Conservation (phyloP, 2,113 vertebrate genomes). For the Meles meles region DNA sequence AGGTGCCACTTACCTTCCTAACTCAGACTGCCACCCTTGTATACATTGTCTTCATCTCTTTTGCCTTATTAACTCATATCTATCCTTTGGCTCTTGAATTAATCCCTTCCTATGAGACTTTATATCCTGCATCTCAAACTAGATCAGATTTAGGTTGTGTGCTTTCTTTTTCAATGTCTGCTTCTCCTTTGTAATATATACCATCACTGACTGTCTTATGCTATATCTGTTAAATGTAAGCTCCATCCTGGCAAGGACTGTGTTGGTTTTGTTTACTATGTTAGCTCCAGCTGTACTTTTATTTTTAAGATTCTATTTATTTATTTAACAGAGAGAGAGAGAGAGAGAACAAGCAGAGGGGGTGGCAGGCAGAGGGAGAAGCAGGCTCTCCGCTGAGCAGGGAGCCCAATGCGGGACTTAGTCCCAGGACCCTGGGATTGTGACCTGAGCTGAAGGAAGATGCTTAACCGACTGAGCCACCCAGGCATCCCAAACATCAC, state of each 20-base stretch:
- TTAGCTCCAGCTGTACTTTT: not conserved
- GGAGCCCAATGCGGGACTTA: not conserved
- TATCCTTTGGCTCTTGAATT: not conserved
- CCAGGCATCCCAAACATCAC: not conserved
- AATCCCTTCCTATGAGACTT: not conserved
- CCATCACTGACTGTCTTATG: not conserved
- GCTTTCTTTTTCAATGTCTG: not conserved
- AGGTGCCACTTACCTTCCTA: not conserved
- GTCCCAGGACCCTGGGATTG: not conserved
- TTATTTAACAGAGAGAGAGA: not conserved
- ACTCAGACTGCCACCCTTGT: not conserved
- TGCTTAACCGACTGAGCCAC: too few species aligned
- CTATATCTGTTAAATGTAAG: not conserved
- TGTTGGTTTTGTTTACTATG: not conserved
- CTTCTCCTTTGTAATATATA: not conserved
- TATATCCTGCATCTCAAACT: not conserved
- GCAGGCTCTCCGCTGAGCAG: not conserved
- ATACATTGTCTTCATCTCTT: not conserved
- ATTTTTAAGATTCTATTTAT: not conserved
- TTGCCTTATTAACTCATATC: not conserved
- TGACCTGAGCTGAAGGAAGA: too few species aligned
- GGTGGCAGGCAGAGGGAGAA: not conserved
- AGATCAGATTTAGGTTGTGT: not conserved
- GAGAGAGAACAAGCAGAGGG: not conserved
- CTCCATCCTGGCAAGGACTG: not conserved